Conservation (phyloP, 2,113 vertebrate genomes). For the Tragelaphus imberbis region DNA sequence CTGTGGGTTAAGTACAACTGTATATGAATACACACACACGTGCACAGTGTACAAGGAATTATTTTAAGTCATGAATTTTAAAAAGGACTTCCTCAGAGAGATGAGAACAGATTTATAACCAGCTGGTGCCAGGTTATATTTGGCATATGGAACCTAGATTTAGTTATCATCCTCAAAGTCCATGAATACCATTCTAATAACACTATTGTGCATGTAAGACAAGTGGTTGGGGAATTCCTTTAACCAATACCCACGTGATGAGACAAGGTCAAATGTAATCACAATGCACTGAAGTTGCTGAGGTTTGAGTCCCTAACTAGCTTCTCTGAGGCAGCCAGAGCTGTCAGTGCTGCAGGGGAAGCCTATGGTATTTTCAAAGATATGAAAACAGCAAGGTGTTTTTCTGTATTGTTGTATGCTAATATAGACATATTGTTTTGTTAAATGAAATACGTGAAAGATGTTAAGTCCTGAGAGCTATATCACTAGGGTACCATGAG, state of each 20-base stretch:
- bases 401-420: neutral
- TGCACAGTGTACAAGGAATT: constrained; percentile 37
- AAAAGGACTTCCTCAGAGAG: constrained; percentile 72
- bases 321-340: neutral
- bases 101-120: constrained; percentile 81
- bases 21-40: neutral
- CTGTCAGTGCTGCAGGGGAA: neutral
- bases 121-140: constrained; percentile 80
- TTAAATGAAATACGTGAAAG: constrained; percentile 20
- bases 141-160: constrained; percentile 79
- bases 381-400: neutral
- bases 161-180: constrained; percentile 76
- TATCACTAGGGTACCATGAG: neutral
- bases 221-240: constrained; percentile 72
- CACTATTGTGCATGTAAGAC: constrained; percentile 63
- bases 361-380: neutral
- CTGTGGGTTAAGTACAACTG: neutral
- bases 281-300: neutral
- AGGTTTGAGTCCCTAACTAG: constrained; percentile 12
- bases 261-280: constrained; percentile 45
- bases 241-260: constrained; percentile 54
- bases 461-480: neutral
- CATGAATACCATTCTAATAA: constrained; percentile 75
- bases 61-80: constrained; percentile 80
- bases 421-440: neutral